Evolutionary conservation across 1,140 invertebrate genomes (phyloP), one percentile per base, ranked within the genome.

Genomic region (Solenopsis invicta): DNA sequence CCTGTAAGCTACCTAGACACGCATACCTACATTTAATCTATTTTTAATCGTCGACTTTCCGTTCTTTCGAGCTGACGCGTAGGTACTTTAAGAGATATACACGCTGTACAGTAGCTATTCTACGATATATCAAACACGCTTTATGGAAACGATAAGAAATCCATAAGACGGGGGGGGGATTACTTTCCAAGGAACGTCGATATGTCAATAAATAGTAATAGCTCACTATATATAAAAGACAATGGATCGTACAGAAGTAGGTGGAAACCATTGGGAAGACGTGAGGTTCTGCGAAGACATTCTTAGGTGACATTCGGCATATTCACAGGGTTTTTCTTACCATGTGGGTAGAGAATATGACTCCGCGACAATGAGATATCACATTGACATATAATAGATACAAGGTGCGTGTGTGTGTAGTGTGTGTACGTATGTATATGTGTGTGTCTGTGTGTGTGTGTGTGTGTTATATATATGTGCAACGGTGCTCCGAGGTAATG

Each of bases 401-500:
- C 41, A 84, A 84, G 61, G 85, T 90, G 72, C 87, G 77, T 88
- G 85, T 80, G 21, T 62, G 77, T 56, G 9, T n/a, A 0, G 61
- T 34, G 61, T 62, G 13, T 34, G 13, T 34, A 8, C 3, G 12
- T 37, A 16, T 64, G 41, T 54, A 18, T 8, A 4, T 64, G 29
- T 37, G 61, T 37, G 16, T 37, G 9, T 16, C 5, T 45, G 37
- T 45, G 4, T 45, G 16, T 66, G 18, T 48, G 37, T 48, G n/a
- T 69, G 21, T 69, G 18, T n/a, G 16, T 48, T 9, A 48, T 69
- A 69, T 13, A 69, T 48, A 85, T 84, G 78, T 91, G 88, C 77
- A 90, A 69, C 86, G 81, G 92, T 92, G 92, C 91, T 89, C 87
- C 67, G 82, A 87, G 72, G 75, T 88, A 88, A 89, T 93, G 88